These are phyloP conservation scores for Dioctria linearis DNA, from an alignment of 2,888 invertebrate genomes.

Conservation along the genomic window DNA sequence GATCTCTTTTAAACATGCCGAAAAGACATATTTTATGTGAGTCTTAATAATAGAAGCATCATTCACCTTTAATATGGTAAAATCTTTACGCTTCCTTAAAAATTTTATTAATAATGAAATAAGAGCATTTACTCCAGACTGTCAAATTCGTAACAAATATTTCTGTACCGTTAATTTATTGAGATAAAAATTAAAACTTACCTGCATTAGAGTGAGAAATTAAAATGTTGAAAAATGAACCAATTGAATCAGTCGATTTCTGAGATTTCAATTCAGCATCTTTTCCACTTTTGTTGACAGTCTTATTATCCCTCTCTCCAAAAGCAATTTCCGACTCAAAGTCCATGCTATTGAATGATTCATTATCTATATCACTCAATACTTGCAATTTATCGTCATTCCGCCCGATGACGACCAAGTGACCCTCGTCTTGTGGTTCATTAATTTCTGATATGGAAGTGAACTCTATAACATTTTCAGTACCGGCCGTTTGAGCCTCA, in stretches of 20 bases:
- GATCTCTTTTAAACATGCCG: too few relatives aligned
- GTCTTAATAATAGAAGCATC: too few relatives aligned
- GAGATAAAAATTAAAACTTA: slow-evolving; percentile 60
- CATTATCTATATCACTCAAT: slow-evolving; percentile 71
- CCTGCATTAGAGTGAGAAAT: slow-evolving; percentile 69
- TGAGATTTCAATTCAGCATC: slow-evolving; percentile 57
- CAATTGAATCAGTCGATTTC: slow-evolving; percentile 66
- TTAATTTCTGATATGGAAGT: slow-evolving; percentile 53
- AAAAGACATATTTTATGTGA: too few relatives aligned
- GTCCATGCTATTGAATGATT: slow-evolving; percentile 72
- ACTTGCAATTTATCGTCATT: slow-evolving; percentile 70
- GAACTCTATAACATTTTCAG: slow-evolving; percentile 62
- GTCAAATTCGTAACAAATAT: too few relatives aligned
- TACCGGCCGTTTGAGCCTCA: slow-evolving; percentile 55
- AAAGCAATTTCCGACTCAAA: slow-evolving; percentile 71
- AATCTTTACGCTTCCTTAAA: too few relatives aligned
- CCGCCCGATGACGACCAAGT: slow-evolving; percentile 36
- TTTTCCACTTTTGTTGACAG: slow-evolving; percentile 1
- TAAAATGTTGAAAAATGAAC: slow-evolving; percentile 70
- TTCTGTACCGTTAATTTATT: too few relatives aligned
- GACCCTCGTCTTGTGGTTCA: slow-evolving; percentile 53
- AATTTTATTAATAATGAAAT: too few relatives aligned
- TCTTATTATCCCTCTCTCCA: slow-evolving; percentile 61
- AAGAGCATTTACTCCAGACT: too few relatives aligned
- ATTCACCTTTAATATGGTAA: too few relatives aligned